phyloP scores from a whole-genome alignment of 2,888 invertebrate species.

The Dorcus parallelipipedus region DNA sequence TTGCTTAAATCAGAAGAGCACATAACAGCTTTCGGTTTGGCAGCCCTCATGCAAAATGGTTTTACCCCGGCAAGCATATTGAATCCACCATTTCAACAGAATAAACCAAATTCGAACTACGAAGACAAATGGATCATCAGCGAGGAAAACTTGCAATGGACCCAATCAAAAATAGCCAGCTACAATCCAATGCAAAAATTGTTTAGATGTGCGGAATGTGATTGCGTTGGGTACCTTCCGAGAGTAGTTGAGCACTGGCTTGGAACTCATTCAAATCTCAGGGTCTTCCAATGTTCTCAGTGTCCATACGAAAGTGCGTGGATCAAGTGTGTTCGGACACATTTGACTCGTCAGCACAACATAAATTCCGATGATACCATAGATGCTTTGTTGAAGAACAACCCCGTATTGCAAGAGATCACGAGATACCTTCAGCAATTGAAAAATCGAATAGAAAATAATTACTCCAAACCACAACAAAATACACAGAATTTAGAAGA shows the following conservation, averaged over 20 bases:
- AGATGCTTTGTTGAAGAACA: slow-evolving; percentile 64
- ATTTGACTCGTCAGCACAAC: slow-evolving; percentile 70
- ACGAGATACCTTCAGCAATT: slow-evolving; percentile 67
- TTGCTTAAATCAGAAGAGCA: slow-evolving; percentile 68
- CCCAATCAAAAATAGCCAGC: slow-evolving; percentile 75
- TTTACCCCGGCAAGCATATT: slow-evolving; percentile 65
- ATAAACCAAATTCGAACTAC: slow-evolving; percentile 32
- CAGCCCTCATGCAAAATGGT: slow-evolving; percentile 73
- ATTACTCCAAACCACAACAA: slow-evolving; percentile 42
- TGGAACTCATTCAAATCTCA: slow-evolving; percentile 67
- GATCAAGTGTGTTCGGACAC: slow-evolving; percentile 71
- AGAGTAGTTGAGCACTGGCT: slow-evolving; percentile 76
- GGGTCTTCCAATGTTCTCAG: slow-evolving; percentile 62
- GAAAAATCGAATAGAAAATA: slow-evolving; percentile 59
- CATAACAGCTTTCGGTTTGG: slow-evolving; percentile 68
- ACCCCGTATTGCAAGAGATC: slow-evolving; percentile 71
- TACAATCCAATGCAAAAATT: slow-evolving; percentile 74
- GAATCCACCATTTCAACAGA: slow-evolving; percentile 57
- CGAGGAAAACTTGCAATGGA: slow-evolving; percentile 70
- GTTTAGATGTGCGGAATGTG: slow-evolving; percentile 73
- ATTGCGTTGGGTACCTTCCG: slow-evolving; percentile 70
- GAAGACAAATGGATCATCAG: slow-evolving; percentile 64
- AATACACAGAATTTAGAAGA: slow-evolving; percentile 38
- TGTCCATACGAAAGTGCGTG: slow-evolving; percentile 74
- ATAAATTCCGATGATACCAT: slow-evolving; percentile 61